Percentiles rank a stretch among this genome's conserved stretches.
Conservation (phyloP, 2,888 invertebrate genomes). For the Drosophila pseudotalamancana region DNA sequence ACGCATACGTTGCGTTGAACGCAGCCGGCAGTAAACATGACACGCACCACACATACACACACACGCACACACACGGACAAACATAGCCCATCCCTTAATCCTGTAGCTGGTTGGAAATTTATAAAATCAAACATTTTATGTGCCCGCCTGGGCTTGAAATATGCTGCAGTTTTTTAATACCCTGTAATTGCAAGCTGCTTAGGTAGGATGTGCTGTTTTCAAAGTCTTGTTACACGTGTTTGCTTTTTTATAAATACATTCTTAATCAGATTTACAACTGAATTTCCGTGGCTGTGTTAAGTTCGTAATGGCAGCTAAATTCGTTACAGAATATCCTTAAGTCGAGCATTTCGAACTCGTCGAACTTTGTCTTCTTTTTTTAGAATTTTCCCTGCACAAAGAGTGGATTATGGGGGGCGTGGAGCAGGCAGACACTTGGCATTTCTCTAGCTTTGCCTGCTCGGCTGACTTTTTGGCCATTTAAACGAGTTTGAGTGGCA, state of each 20-base stretch:
- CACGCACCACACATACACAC: constrained; percentile 39
- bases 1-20: constrained; percentile 65
- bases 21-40: constrained; percentile 45
- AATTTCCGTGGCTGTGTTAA: too few relatives aligned
- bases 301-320: too few relatives aligned
- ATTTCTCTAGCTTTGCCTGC: constrained; percentile 38
- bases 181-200: too few relatives aligned
- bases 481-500: constrained; percentile 73
- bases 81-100: constrained; percentile 4
- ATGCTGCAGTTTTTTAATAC: constrained; percentile 28
- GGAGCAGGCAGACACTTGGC: constrained; percentile 46
- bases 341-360: too few relatives aligned
- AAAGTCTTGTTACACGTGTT: too few relatives aligned
- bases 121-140: constrained; percentile 52
- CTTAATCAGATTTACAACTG: too few relatives aligned
- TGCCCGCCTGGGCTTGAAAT: constrained; percentile 24
- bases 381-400: constrained; percentile 8
- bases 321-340: too few relatives aligned
- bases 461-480: constrained; percentile 70
- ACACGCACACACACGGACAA: not conserved
- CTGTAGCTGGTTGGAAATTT: constrained; percentile 31
- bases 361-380: too few relatives aligned
- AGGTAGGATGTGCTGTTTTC: too few relatives aligned
- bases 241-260: too few relatives aligned
- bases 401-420: constrained; percentile 13